These are phyloP conservation scores for Mus minutoides DNA, from an alignment of 2,797 vertebrate genomes.

Conservation along the genomic window DNA sequence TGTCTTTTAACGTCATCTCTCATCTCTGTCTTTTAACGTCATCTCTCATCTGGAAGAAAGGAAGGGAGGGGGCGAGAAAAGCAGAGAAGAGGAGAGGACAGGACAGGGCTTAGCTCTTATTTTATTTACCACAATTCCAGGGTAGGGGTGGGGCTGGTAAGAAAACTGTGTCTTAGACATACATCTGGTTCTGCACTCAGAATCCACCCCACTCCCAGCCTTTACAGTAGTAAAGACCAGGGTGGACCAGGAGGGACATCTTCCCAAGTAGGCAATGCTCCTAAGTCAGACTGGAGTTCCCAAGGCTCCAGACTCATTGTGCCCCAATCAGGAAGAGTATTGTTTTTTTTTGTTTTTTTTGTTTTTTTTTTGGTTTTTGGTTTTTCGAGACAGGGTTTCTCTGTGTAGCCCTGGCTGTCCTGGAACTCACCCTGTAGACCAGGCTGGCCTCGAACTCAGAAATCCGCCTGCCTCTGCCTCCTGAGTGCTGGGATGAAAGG, in stretches of 20 bases:
- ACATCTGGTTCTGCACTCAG: background rate
- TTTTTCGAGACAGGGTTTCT: too few species aligned
- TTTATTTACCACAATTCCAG: background rate
- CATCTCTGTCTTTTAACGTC: background rate
- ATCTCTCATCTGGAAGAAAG: background rate
- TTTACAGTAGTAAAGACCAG: background rate
- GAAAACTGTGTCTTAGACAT: background rate
- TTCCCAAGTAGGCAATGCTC: background rate
- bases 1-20: background rate
- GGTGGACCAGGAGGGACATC: background rate
- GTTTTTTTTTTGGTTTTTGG: too few species aligned
- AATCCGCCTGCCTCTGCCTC: too few species aligned
- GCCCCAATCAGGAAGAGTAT: background rate
- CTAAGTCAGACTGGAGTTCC: background rate
- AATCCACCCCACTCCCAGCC: background rate
- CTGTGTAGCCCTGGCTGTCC: too few species aligned
- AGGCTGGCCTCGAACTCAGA: too few species aligned
- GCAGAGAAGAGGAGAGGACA: too few species aligned
- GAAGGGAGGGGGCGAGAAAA: background rate
- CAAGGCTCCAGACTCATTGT: background rate
- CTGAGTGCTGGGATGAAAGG: too few species aligned
- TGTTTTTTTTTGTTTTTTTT: too few species aligned
- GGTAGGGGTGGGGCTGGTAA: background rate
- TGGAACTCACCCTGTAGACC: too few species aligned
- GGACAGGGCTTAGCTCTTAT: conserved; percentile 5